Conservation (phyloP, 2,888 invertebrate genomes). For the Leptopterna dolabrata region DNA sequence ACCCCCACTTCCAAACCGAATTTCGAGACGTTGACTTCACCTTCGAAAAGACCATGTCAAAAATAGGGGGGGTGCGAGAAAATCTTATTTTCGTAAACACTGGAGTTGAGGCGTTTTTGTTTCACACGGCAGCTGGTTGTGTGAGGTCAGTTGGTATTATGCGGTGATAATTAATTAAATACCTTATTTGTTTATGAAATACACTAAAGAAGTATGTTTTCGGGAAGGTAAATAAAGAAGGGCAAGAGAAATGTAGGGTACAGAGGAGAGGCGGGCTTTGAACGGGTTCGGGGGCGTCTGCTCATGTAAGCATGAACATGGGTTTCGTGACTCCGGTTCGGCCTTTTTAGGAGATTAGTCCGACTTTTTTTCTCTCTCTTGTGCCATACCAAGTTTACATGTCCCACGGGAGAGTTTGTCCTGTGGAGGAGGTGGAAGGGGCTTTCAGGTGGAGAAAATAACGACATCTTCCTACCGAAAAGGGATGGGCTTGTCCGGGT, state of each 20-base stretch:
- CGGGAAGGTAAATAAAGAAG: not conserved
- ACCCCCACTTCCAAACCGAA: too few species aligned
- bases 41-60: too few species aligned
- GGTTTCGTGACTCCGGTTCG: not conserved
- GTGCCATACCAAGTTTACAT: not conserved
- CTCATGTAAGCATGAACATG: not conserved
- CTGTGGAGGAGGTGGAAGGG: not conserved
- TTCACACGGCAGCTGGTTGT: too few species aligned
- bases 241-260: not conserved
- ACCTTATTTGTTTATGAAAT: too few species aligned
- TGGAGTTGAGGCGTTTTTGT: too few species aligned
- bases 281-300: not conserved
- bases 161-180: too few species aligned
- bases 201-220: too few species aligned
- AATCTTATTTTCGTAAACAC: too few species aligned
- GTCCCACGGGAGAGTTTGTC: not conserved
- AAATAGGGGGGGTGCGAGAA: too few species aligned
- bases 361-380: not conserved
- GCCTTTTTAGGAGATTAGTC: constrained; percentile 1
- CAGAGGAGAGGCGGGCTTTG: not conserved
- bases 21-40: too few species aligned
- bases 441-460: not conserved
- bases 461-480: not conserved
- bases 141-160: too few species aligned
- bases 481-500: not conserved